These are phyloP conservation scores for Leucopsar rothschildi DNA, from an alignment of 2,113 vertebrate species.

Conservation along the genomic window DNA sequence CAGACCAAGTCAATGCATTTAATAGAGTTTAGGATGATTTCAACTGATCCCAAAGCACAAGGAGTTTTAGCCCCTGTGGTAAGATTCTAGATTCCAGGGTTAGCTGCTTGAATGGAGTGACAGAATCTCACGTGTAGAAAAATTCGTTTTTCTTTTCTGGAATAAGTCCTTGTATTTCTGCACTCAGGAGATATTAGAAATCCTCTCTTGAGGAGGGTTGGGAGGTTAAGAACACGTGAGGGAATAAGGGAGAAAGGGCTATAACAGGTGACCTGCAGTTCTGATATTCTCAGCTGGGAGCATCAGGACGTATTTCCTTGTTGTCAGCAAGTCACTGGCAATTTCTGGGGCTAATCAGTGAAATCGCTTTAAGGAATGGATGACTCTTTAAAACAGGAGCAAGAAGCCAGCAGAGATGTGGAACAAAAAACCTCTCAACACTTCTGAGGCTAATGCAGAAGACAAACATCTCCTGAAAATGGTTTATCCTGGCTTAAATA, in stretches of 20 bases:
- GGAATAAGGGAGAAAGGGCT: neutral
- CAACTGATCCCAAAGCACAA: neutral
- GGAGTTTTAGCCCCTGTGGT: neutral
- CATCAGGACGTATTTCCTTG: neutral
- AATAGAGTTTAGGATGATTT: neutral
- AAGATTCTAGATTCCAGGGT: neutral
- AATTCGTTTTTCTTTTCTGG: neutral
- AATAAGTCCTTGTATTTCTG: neutral
- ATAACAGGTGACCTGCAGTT: fast-evolving
- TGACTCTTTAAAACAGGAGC: neutral
- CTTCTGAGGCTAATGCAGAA: neutral
- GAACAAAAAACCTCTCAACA: neutral
- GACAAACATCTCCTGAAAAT: neutral
- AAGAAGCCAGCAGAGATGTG: neutral
- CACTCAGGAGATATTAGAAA: neutral
- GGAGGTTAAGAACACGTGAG: neutral
- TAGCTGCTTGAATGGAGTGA: neutral
- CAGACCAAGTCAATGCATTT: neutral
- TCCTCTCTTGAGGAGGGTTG: neutral
- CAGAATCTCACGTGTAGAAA: neutral
- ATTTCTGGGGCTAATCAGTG: neutral
- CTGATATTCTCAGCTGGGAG: neutral
- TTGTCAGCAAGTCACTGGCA: neutral
- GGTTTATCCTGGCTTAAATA: neutral
- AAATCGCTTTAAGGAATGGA: neutral